These are phyloP conservation scores for Calephelis nemesis DNA, from an alignment of 1,140 invertebrate genomes.

Conservation along the genomic window DNA sequence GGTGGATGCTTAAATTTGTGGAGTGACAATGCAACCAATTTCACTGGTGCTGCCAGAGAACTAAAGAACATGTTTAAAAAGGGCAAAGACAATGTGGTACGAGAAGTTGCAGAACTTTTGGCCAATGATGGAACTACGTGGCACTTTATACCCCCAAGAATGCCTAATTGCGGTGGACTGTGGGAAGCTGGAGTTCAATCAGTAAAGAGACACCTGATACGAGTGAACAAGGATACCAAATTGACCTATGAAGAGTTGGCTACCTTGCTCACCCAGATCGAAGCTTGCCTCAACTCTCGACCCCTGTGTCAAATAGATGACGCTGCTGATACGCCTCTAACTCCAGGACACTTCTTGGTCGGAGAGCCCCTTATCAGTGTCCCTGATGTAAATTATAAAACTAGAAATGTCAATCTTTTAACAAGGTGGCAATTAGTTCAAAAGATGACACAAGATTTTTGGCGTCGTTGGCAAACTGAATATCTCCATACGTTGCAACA, in stretches of 20 bases:
- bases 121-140: conserved; percentile 30
- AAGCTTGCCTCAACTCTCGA: conserved; percentile 37
- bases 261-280: conserved; percentile 38
- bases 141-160: conserved; percentile 31
- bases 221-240: conserved; percentile 30
- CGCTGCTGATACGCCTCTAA: conserved; percentile 32
- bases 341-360: conserved; percentile 57
- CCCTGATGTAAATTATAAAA: conserved; percentile 31
- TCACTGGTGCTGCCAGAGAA: conserved; percentile 24
- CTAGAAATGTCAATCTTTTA: conserved; percentile 24
- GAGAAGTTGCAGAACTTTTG: background rate
- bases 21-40: conserved; percentile 29
- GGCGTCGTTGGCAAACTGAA: conserved; percentile 38
- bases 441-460: conserved; percentile 37
- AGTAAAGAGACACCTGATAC: conserved; percentile 35
- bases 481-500: conserved; percentile 39
- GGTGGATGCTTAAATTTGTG: conserved; percentile 22
- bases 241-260: conserved; percentile 39
- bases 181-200: conserved; percentile 38
- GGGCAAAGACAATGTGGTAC: background rate
- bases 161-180: conserved; percentile 33
- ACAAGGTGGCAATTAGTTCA: conserved; percentile 41
- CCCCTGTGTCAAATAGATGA: conserved; percentile 29
- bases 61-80: conserved; percentile 22
- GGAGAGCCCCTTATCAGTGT: conserved; percentile 45